These are phyloP conservation scores for Rhincodon typus DNA, from an alignment of 2,797 vertebrate genomes.

Conservation along the genomic window DNA sequence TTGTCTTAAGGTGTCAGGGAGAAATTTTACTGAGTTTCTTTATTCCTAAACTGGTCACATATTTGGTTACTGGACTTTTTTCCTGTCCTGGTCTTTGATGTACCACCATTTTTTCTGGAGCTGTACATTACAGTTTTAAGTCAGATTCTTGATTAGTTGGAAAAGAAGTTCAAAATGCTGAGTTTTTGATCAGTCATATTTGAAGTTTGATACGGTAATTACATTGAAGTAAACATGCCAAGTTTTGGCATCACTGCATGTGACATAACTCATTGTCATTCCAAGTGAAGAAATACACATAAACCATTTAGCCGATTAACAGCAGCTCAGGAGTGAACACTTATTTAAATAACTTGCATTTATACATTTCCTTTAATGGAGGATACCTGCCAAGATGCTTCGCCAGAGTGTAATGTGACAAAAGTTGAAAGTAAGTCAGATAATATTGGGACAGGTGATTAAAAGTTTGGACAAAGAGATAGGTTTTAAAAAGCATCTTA, in stretches of 20 bases:
- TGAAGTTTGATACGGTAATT: background rate
- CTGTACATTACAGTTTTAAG: background rate
- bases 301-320: background rate
- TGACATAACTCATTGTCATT: background rate
- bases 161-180: background rate
- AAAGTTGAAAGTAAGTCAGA: background rate
- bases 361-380: background rate
- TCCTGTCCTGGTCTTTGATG: background rate
- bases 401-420: background rate
- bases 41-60: background rate
- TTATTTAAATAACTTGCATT: background rate
- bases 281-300: background rate
- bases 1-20: background rate
- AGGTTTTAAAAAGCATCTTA: too few relatives aligned
- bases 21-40: background rate
- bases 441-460: too few relatives aligned
- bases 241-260: background rate
- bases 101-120: background rate
- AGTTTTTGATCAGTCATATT: background rate
- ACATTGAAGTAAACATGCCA: background rate
- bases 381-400: background rate
- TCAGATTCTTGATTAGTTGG: background rate
- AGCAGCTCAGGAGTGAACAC: background rate
- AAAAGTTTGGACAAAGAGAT: too few relatives aligned
- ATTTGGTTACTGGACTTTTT: background rate